phyloP scores from a whole-genome alignment of 2,888 invertebrate species.

The Mesorhabditis sp. region DNA sequence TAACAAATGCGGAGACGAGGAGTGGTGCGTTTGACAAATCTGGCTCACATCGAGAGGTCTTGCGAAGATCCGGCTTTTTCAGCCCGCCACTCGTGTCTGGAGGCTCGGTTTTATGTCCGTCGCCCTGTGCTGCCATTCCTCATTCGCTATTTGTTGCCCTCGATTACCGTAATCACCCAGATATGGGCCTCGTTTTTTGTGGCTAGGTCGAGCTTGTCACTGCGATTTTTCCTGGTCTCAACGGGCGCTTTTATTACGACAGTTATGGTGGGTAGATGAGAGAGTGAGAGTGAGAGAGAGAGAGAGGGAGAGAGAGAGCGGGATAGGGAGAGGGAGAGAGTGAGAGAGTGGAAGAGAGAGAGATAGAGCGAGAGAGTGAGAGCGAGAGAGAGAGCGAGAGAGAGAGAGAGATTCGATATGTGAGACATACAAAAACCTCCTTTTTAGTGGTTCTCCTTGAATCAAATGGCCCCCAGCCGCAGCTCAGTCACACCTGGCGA shows the following conservation, averaged over 20 bases:
- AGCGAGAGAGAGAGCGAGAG: too few species aligned
- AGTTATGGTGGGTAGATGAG: not conserved
- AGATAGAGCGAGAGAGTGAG: too few species aligned
- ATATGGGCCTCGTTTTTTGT: not conserved
- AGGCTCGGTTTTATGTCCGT: not conserved
- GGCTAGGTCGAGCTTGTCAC: not conserved
- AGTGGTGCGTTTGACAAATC: not conserved
- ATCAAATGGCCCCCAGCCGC: not conserved
- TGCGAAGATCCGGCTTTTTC: not conserved
- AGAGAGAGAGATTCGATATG: too few species aligned
- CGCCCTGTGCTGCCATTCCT: not conserved
- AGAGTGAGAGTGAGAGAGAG: too few species aligned
- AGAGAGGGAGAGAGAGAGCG: too few species aligned
- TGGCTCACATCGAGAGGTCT: not conserved
- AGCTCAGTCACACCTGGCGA: not conserved
- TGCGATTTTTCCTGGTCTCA: not conserved
- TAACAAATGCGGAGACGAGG: not conserved
- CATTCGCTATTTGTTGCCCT: not conserved
- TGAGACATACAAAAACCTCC: not conserved
- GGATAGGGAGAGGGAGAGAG: too few species aligned
- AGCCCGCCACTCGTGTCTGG: slow-evolving; percentile 2
- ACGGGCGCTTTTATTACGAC: not conserved
- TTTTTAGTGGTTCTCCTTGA: not conserved
- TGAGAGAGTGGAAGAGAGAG: too few species aligned
- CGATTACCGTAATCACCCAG: not conserved